Conservation (phyloP, 1,140 invertebrate genomes). For the Gonioctena quinquepunctata region DNA sequence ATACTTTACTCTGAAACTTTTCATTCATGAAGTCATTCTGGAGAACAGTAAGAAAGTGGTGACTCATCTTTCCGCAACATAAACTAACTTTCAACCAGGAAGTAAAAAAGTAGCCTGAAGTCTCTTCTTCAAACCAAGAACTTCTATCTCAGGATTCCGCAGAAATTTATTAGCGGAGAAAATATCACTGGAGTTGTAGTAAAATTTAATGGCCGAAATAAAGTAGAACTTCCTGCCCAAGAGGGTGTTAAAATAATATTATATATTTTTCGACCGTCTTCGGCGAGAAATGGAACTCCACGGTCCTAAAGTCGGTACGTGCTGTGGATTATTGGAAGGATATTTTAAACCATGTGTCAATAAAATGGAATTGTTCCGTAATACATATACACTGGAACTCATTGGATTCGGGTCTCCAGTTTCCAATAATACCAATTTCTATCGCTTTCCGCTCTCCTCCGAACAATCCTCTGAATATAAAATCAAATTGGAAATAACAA, state of each 20-base stretch:
- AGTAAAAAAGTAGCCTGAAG: neutral
- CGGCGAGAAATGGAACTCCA: constrained; percentile 20
- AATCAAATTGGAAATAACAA: neutral
- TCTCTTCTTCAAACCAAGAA: neutral
- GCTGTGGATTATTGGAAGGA: constrained; percentile 40
- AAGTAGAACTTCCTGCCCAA: constrained; percentile 24
- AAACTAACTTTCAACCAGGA: neutral
- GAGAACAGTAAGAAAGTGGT: neutral
- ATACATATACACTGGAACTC: constrained; percentile 41
- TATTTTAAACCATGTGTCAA: constrained; percentile 45
- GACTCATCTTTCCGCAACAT: neutral
- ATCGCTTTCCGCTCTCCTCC: neutral
- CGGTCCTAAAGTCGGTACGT: constrained; percentile 39
- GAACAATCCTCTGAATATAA: neutral
- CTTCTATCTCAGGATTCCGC: neutral
- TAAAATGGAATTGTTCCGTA: constrained; percentile 38
- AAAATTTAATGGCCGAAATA: constrained; percentile 33
- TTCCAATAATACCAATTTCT: neutral
- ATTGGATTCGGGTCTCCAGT: neutral
- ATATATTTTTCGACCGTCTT: constrained; percentile 25
- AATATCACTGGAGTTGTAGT: constrained; percentile 23
- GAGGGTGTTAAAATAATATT: constrained; percentile 33
- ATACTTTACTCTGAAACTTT: neutral
- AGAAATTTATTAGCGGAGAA: constrained; percentile 10
- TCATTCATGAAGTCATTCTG: neutral